These are phyloP conservation scores for Apoda limacodes DNA, from an alignment of 2,888 invertebrate species.

Conservation along the genomic window DNA sequence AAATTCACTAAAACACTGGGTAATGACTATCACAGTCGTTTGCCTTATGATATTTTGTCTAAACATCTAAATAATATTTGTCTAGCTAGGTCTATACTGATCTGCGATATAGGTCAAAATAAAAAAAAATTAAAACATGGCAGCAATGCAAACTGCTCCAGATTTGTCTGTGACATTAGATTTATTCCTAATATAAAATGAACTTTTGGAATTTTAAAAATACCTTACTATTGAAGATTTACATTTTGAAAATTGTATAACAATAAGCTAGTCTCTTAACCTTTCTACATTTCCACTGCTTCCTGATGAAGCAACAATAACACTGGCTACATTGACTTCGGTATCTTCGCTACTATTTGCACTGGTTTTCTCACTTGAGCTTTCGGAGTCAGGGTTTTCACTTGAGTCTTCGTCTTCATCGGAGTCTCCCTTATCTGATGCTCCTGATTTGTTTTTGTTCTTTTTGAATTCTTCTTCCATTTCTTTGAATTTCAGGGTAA, in stretches of 20 bases:
- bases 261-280: conserved; percentile 24
- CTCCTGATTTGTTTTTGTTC: conserved; percentile 67
- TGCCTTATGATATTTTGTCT: too few species aligned
- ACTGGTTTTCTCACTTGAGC: conserved; percentile 15
- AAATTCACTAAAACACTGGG: too few species aligned
- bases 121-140: too few species aligned
- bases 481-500: conserved; percentile 86
- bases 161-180: too few species aligned
- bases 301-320: conserved; percentile 46
- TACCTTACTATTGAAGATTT: too few species aligned
- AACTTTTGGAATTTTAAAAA: too few species aligned
- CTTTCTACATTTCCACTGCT: conserved; percentile 54
- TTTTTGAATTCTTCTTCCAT: conserved; percentile 85
- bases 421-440: conserved; percentile 33
- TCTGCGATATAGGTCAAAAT: too few species aligned
- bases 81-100: too few species aligned
- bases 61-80: too few species aligned
- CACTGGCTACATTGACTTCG: conserved; percentile 39
- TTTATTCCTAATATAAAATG: too few species aligned
- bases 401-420: conserved; percentile 31
- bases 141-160: too few species aligned
- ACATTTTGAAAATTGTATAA: conserved; percentile 17
- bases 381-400: conserved; percentile 19
- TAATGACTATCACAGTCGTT: too few species aligned
- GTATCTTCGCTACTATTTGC: conserved; percentile 23